These are phyloP conservation scores for Drosophila aff. DNA, from an alignment of 1,140 invertebrate species.

Conservation along the genomic window DNA sequence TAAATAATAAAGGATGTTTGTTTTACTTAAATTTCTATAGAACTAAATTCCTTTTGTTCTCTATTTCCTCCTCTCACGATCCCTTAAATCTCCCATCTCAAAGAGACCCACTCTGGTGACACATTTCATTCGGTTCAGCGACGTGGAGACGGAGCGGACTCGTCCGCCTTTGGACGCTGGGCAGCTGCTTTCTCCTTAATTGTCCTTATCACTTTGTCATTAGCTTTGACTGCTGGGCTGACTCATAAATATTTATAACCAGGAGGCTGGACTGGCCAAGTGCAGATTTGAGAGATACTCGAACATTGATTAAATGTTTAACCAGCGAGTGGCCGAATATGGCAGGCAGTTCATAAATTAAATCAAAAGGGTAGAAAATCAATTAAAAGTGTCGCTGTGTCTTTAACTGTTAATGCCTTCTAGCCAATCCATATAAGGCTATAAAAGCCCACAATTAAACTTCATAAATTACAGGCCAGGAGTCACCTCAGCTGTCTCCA, in stretches of 20 bases:
- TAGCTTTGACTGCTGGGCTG: slow-evolving; percentile 51
- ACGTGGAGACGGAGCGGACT: not conserved
- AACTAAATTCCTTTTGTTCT: too few relatives aligned
- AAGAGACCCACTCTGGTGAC: slow-evolving; percentile 23
- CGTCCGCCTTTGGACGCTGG: slow-evolving; percentile 2
- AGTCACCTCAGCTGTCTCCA: not conserved
- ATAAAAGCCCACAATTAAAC: slow-evolving; percentile 59
- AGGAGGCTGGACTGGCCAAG: slow-evolving; percentile 10
- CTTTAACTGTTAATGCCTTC: slow-evolving; percentile 63
- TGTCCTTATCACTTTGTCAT: slow-evolving; percentile 82
- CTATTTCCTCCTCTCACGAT: not conserved
- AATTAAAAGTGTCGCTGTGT: slow-evolving; percentile 73
- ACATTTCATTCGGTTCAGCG: slow-evolving; percentile 35
- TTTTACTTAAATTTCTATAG: too few relatives aligned
- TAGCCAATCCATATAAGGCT: slow-evolving; percentile 32
- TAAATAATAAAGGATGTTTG: too few relatives aligned
- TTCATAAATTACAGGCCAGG: slow-evolving; percentile 57
- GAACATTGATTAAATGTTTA: slow-evolving; percentile 82
- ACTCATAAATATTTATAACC: slow-evolving; percentile 79
- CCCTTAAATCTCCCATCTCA: not conserved
- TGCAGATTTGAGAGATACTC: slow-evolving; percentile 77
- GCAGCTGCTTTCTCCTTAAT: slow-evolving; percentile 78
- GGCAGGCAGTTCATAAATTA: slow-evolving; percentile 77
- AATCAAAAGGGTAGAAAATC: slow-evolving; percentile 76
- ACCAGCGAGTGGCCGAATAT: slow-evolving; percentile 64